Evolutionary conservation across 2,888 invertebrate genomes (phyloP).

Genomic region (Penaeus monodon): DNA sequence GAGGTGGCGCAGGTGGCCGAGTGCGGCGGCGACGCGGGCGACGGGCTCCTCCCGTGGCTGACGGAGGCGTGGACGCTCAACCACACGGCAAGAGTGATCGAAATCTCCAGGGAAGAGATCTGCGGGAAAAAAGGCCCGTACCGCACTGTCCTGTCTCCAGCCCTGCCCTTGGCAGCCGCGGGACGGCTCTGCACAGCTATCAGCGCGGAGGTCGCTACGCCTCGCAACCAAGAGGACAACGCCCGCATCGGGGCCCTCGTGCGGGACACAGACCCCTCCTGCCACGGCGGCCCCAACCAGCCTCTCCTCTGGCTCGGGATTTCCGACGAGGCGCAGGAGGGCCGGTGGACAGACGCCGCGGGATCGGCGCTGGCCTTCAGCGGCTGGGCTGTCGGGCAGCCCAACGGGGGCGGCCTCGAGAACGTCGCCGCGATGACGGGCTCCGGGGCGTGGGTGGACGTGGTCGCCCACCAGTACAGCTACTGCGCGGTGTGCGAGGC

Average conservation of each 20-base stretch:
- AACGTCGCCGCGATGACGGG: constrained; percentile 28
- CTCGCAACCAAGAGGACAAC: neutral
- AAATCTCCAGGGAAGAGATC: neutral
- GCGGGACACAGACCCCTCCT: neutral
- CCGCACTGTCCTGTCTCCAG: constrained; percentile 14
- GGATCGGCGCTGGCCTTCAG: neutral
- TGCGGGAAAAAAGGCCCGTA: constrained; percentile 11
- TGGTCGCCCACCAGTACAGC: neutral
- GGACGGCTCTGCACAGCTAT: constrained; percentile 25
- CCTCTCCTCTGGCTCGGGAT: constrained; percentile 34
- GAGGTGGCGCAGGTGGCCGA: constrained; percentile 30
- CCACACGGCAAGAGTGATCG: constrained; percentile 13
- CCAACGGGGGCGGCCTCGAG: constrained; percentile 32
- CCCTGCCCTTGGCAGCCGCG: neutral
- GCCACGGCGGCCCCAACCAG: constrained; percentile 10
- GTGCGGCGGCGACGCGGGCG: neutral
- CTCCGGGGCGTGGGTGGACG: constrained; percentile 32
- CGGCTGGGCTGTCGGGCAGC: constrained; percentile 20
- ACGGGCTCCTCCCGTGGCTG: constrained; percentile 14
- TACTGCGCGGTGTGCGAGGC: constrained; percentile 22
- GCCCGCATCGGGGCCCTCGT: neutral
- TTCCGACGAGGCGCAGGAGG: constrained; percentile 24
- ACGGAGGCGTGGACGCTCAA: constrained; percentile 22
- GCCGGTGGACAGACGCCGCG: constrained; percentile 19
- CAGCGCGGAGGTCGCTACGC: neutral